Evolutionary conservation across 2,113 vertebrate genomes (phyloP).

Genomic region (Candoia aspera): DNA sequence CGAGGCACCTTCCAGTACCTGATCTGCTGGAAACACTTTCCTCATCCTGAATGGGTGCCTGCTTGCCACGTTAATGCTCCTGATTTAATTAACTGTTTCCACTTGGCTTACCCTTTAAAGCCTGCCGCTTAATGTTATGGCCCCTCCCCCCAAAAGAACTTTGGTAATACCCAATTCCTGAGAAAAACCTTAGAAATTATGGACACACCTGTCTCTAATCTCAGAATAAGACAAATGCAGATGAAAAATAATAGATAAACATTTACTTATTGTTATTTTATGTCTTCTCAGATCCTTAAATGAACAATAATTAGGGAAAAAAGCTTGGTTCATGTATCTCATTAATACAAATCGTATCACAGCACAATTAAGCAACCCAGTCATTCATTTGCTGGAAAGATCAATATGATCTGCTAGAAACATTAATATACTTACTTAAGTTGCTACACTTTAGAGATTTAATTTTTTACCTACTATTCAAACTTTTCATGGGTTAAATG

Average conservation of each 20-base stretch:
- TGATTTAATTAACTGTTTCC: too few species aligned
- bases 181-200: not conserved
- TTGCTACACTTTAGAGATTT: not conserved
- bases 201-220: not conserved
- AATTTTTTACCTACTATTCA: not conserved
- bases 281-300: not conserved
- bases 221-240: not conserved
- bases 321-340: not conserved
- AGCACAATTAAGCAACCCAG: not conserved
- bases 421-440: not conserved
- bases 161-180: not conserved
- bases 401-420: not conserved
- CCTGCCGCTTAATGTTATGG: too few species aligned
- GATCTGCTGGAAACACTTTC: too few species aligned
- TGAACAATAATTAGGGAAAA: too few species aligned
- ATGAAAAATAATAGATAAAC: not conserved
- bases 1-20: too few species aligned
- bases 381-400: not conserved
- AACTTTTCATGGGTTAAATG: not conserved
- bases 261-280: not conserved
- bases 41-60: too few species aligned
- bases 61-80: too few species aligned
- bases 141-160: not conserved
- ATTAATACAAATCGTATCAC: not conserved
- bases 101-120: too few species aligned